Evolutionary conservation across 1,140 invertebrate species (phyloP), one percentile per base, ranked within the genome.

Genomic region (Palaemon carinicauda): DNA sequence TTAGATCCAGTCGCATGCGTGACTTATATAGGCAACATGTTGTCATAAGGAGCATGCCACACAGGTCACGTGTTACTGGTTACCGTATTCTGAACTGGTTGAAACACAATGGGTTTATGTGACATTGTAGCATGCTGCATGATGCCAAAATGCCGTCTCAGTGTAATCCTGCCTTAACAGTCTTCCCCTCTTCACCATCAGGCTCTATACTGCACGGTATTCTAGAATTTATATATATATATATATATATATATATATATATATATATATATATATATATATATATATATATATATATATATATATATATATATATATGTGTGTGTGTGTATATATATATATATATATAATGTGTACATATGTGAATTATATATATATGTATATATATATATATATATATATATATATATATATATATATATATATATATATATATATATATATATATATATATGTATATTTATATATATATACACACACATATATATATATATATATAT

Each of bases 261-360:
- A 54, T 81, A 81, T 81, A 81, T 81, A 81, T 81, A 81, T 81
- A 81, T 81, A 81, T 81, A 81, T 81, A 81, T 81, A 81, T 81
- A 69, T 81, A 81, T 65, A 82, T 73, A 82, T 73, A 73, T 73
- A 82, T 73, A 82, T 73, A 82, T 71, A 73, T 73, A 82, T 73
- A 82, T 71, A 73, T 69, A 71, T 52, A 33, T 82, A 77, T 41
- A 77, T 77, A 77, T 77, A 77, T 77, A 77, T 41, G 51, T 77
- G 51, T 77, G 51, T 41, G 51, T 77, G 41, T 71, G 41, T 71
- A 71, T 71, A 71, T 71, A 71, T 71, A 71, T 71, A 71, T 71
- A 71, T 71, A 71, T 71, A 71, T 71, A 71, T n/a, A n/a, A n/a
- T n/a, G n/a, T n/a, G n/a, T n/a, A n/a, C n/a, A n/a, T n/a, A n/a